Percentiles rank a stretch among this genome's conserved stretches.
Evolutionary conservation across 2,797 vertebrate genomes (phyloP).

Genomic region (Setipinna tenuifilis): DNA sequence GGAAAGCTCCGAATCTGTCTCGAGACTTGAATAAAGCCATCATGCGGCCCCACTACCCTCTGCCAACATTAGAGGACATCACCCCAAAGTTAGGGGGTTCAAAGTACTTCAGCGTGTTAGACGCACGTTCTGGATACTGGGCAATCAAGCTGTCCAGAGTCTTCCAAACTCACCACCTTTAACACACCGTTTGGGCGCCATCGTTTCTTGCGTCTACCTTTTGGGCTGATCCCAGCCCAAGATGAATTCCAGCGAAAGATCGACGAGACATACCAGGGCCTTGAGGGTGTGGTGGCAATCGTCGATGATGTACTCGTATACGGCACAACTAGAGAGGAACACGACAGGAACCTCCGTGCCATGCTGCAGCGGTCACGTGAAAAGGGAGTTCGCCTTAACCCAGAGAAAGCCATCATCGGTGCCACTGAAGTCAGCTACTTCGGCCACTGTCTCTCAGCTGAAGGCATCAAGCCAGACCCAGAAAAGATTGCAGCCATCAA

Average conservation of each 20-base stretch:
- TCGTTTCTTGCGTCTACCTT: not conserved
- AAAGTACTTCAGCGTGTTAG: slow-evolving; percentile 21
- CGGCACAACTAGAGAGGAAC: not conserved
- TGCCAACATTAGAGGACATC: not conserved
- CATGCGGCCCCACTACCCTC: too few species aligned
- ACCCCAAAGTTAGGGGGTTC: not conserved
- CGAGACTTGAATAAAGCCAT: not conserved
- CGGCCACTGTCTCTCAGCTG: not conserved
- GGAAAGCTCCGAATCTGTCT: slow-evolving; percentile 37
- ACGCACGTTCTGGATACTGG: slow-evolving; percentile 23
- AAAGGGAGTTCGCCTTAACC: not conserved
- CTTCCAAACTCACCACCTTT: not conserved
- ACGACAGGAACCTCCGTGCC: not conserved
- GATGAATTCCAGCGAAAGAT: too few species aligned
- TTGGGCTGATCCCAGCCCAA: not conserved
- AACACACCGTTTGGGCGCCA: not conserved
- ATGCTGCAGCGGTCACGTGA: not conserved
- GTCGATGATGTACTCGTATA: not conserved
- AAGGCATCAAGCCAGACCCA: not conserved
- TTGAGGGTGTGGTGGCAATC: not conserved
- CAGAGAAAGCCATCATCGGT: not conserved
- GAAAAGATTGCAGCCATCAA: slow-evolving; percentile 11
- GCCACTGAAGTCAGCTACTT: not conserved
- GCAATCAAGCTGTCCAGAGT: not conserved
- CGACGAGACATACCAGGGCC: slow-evolving; percentile 29